phyloP scores from a whole-genome alignment of 2,888 invertebrate genomes.

The Laothoe populi region DNA sequence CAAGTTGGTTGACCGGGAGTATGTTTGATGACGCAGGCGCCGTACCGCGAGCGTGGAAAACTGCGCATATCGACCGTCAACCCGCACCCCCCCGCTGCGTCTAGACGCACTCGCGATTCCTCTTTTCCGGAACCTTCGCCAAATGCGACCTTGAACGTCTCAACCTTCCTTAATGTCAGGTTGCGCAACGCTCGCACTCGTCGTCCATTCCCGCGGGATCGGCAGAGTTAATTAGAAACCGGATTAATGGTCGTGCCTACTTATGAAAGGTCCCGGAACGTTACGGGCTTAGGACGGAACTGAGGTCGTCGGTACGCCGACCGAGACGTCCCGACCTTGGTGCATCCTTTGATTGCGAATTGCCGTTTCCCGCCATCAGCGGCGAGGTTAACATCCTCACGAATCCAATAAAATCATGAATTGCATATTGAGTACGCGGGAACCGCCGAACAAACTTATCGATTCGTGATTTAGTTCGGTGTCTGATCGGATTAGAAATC shows the following conservation, averaged over 20 bases:
- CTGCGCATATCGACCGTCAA: slow-evolving; percentile 80
- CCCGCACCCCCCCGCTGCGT: slow-evolving; percentile 72
- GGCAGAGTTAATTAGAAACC: slow-evolving; percentile 59
- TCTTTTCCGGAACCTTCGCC: slow-evolving; percentile 82
- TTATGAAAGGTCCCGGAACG: slow-evolving; percentile 40
- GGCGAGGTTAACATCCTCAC: slow-evolving; percentile 67
- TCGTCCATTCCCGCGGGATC: slow-evolving; percentile 54
- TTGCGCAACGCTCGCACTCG: slow-evolving; percentile 64
- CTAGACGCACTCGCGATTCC: slow-evolving; percentile 80
- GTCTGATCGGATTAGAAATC: slow-evolving; percentile 42
- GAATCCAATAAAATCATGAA: slow-evolving; percentile 49
- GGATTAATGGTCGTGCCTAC: slow-evolving; percentile 46
- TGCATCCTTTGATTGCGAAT: slow-evolving; percentile 65
- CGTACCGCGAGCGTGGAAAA: slow-evolving; percentile 78
- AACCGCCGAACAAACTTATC: not conserved
- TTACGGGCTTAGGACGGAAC: slow-evolving; percentile 46
- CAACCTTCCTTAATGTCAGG: slow-evolving; percentile 81
- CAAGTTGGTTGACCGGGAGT: slow-evolving; percentile 54
- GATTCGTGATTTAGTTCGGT: slow-evolving; percentile 33
- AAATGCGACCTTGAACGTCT: slow-evolving; percentile 81
- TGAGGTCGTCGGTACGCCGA: slow-evolving; percentile 68
- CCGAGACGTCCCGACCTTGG: slow-evolving; percentile 75
- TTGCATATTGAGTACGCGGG: slow-evolving; percentile 34
- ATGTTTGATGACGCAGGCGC: slow-evolving; percentile 75
- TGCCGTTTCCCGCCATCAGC: slow-evolving; percentile 58